Evolutionary conservation across 2,888 invertebrate species (phyloP).

Genomic region (Metopia argyrocephala): DNA sequence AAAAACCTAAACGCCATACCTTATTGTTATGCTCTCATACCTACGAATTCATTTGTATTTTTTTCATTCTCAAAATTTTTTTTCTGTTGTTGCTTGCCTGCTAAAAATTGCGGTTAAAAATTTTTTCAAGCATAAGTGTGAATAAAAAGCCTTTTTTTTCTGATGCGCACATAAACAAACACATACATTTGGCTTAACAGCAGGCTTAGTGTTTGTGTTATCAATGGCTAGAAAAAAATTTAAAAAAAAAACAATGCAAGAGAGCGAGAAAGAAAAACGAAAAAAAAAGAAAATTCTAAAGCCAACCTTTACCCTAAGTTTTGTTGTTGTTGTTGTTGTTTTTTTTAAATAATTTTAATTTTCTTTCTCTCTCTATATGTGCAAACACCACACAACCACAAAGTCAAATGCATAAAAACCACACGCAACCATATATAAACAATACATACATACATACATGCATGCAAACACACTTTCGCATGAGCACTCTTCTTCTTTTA

Average conservation of each 20-base stretch:
- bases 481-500: not conserved
- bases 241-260: not conserved
- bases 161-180: constrained; percentile 3
- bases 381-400: constrained; percentile 61
- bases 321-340: constrained; percentile 9
- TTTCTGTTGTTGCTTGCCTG: not conserved
- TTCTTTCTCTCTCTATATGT: constrained; percentile 13
- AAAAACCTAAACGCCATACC: constrained; percentile 4
- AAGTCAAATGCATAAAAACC: constrained; percentile 67
- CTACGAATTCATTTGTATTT: not conserved
- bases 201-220: constrained; percentile 45
- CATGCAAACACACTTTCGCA: constrained; percentile 20
- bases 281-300: constrained; percentile 30
- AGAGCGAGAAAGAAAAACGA: not conserved
- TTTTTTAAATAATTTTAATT: no score
- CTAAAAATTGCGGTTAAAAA: constrained; percentile 66
- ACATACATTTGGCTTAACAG: constrained; percentile 46
- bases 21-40: not conserved
- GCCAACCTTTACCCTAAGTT: constrained; percentile 48
- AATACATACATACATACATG: not conserved
- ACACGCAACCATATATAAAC: constrained; percentile 62
- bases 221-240: constrained; percentile 22
- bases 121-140: constrained; percentile 75
- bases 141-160: constrained; percentile 68
- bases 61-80: no score